Conservation (phyloP, 2,888 invertebrate genomes). For the Tenthredo mesomela region DNA sequence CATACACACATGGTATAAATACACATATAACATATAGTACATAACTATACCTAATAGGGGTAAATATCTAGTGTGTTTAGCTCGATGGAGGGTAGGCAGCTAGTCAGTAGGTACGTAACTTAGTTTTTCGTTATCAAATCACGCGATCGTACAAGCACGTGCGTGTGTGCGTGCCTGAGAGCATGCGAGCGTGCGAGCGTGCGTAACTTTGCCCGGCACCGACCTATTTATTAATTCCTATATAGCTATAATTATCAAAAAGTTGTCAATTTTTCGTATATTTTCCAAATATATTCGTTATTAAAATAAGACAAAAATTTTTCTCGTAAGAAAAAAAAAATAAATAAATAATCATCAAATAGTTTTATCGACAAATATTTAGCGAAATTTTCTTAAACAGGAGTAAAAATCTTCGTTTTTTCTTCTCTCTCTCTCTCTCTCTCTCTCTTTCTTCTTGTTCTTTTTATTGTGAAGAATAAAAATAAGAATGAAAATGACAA, state of each 20-base stretch:
- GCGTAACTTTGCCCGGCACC: not conserved
- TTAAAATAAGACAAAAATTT: too few relatives aligned
- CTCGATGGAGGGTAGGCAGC: not conserved
- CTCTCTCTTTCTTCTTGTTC: not conserved
- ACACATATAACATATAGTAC: not conserved
- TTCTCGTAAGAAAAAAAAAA: too few relatives aligned
- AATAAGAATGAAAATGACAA: not conserved
- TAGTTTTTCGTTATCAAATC: slow-evolving; percentile 23
- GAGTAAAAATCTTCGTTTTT: not conserved
- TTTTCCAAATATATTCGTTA: too few relatives aligned
- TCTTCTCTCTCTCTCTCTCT: too few relatives aligned
- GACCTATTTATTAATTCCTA: not conserved
- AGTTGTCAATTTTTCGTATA: too few relatives aligned
- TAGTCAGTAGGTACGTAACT: not conserved
- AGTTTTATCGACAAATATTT: too few relatives aligned
- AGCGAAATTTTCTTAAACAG: too few relatives aligned
- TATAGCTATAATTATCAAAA: not conserved
- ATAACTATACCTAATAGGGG: not conserved
- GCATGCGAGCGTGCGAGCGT: not conserved
- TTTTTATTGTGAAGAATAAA: not conserved
- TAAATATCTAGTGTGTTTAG: slow-evolving; percentile 7
- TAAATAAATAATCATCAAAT: too few relatives aligned
- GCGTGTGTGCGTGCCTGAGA: slow-evolving; percentile 7
- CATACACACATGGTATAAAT: too few relatives aligned
- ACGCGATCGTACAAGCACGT: slow-evolving; percentile 15